phyloP scores from a whole-genome alignment of 1,140 invertebrate species.

The Caenorhabditis inopinata region DNA sequence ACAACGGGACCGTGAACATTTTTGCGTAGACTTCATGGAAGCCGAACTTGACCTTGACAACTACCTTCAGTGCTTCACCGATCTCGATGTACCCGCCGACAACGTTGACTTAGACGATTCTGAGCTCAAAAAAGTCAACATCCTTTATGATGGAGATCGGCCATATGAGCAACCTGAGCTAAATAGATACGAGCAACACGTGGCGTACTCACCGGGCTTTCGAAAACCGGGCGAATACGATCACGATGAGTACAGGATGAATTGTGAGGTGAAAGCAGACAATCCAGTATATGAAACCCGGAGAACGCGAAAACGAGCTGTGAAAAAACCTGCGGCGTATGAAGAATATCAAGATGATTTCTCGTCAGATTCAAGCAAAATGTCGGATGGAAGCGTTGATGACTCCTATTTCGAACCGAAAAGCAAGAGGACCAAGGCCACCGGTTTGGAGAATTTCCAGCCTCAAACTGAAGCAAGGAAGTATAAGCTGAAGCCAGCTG shows the following conservation, averaged over 20 bases:
- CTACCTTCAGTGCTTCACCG: constrained; percentile 13
- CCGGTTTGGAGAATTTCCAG: not conserved
- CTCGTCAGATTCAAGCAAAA: not conserved
- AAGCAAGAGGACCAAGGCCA: not conserved
- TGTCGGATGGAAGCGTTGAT: not conserved
- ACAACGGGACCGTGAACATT: not conserved
- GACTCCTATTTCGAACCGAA: not conserved
- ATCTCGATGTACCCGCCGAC: constrained; percentile 37
- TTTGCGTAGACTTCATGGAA: constrained; percentile 5
- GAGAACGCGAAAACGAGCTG: not conserved
- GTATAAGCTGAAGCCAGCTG: constrained; percentile 47
- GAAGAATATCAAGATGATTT: not conserved
- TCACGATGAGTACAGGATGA: constrained; percentile 8
- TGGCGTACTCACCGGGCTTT: not conserved
- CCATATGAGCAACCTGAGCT: not conserved
- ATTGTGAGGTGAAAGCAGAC: not conserved
- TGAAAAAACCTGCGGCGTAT: not conserved
- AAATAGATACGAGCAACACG: not conserved
- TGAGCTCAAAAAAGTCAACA: constrained; percentile 17
- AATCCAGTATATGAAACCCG: not conserved
- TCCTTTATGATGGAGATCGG: constrained; percentile 1
- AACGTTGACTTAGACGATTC: constrained; percentile 35
- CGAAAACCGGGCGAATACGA: not conserved
- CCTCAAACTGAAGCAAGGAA: constrained; percentile 46
- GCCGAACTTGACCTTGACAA: constrained; percentile 7